Evolutionary conservation across 2,888 invertebrate genomes (phyloP).

Genomic region (Piscicola geometra): DNA sequence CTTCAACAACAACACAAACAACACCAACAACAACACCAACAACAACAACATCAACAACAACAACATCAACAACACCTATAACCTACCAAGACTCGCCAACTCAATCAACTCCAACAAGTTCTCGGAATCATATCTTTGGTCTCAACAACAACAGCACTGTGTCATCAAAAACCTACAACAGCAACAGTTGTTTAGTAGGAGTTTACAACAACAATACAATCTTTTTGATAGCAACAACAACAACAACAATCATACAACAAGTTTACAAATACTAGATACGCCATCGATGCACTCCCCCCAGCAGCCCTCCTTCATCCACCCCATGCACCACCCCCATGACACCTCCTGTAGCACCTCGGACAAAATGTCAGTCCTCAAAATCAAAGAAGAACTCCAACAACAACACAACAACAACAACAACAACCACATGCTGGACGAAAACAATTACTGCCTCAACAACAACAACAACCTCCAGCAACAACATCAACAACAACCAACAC

Average conservation of each 20-base stretch:
- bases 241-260: background rate
- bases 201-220: background rate
- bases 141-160: background rate
- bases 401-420: background rate
- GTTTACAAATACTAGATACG: background rate
- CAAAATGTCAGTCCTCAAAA: slow-evolving; percentile 24
- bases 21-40: background rate
- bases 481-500: background rate
- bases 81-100: background rate
- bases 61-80: background rate
- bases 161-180: background rate
- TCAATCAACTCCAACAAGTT: slow-evolving; percentile 2
- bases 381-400: slow-evolving; percentile 20
- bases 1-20: background rate
- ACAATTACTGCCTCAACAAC: slow-evolving; percentile 5
- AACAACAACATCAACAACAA: background rate
- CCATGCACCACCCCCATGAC: background rate
- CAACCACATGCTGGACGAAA: background rate
- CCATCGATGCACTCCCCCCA: background rate
- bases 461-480: background rate
- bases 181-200: slow-evolving; percentile 2
- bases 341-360: slow-evolving; percentile 27
- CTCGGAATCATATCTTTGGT: background rate
- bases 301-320: background rate
- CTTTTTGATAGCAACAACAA: background rate